Percentiles rank a stretch among this genome's conserved stretches.
Evolutionary conservation across 2,888 invertebrate genomes (phyloP).

Genomic region (Hermodice carunculata): DNA sequence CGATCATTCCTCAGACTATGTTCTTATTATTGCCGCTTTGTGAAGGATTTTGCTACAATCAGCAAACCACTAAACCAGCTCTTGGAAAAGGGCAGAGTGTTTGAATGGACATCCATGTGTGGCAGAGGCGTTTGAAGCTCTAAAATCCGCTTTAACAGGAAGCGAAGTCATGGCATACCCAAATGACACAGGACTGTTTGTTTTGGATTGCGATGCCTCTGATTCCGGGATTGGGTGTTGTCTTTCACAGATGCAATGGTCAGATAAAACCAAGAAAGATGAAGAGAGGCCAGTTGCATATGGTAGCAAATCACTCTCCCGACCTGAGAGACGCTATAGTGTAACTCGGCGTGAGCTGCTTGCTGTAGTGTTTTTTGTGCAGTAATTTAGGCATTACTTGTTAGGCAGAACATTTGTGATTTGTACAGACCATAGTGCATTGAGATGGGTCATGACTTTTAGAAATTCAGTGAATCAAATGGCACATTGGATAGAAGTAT

Average conservation of each 20-base stretch:
- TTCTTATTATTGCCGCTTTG: constrained; percentile 24
- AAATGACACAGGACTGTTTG: constrained; percentile 14
- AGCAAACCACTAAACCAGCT: constrained; percentile 24
- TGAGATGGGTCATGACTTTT: constrained; percentile 35
- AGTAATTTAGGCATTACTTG: constrained; percentile 44
- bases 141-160: constrained; percentile 26
- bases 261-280: no score
- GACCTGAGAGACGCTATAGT: constrained; percentile 29
- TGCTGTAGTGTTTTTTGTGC: constrained; percentile 34
- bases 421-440: constrained; percentile 44
- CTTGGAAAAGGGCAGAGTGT: constrained; percentile 20
- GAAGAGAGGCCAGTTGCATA: constrained; percentile 28
- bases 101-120: constrained; percentile 32
- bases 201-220: constrained; percentile 34
- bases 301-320: constrained; percentile 32
- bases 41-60: constrained; percentile 17
- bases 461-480: constrained; percentile 27
- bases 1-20: background rate
- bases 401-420: constrained; percentile 36
- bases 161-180: constrained; percentile 32
- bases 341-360: constrained; percentile 29
- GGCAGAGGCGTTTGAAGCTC: constrained; percentile 26
- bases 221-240: constrained; percentile 26
- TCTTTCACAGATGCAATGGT: constrained; percentile 33
- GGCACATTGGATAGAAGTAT: constrained; percentile 14